Evolutionary conservation across 1,140 invertebrate genomes (phyloP).

Genomic region (Tetragonula clypearis): DNA sequence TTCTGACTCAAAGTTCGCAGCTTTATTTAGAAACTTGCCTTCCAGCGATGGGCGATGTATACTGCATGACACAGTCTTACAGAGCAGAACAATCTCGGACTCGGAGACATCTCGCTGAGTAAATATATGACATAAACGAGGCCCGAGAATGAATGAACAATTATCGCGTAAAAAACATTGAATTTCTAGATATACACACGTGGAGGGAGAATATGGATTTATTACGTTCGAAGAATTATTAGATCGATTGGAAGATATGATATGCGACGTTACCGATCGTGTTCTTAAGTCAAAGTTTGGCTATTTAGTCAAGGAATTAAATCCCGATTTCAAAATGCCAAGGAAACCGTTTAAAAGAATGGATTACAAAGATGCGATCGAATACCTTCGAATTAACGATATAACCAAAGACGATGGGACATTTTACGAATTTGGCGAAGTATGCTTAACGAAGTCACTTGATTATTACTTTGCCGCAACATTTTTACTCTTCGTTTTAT

Average conservation of each 20-base stretch:
- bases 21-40: slow-evolving; percentile 99
- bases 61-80: slow-evolving; percentile 98
- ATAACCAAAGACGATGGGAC: slow-evolving; percentile 98
- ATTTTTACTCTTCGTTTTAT: background rate
- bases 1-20: slow-evolving; percentile 98
- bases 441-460: slow-evolving; percentile 75
- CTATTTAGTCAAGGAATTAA: slow-evolving; percentile 93
- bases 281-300: slow-evolving; percentile 92
- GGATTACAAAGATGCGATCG: slow-evolving; percentile 97
- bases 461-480: background rate
- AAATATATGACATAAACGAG: slow-evolving; percentile 69
- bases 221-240: slow-evolving; percentile 96
- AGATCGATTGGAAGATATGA: slow-evolving; percentile 94
- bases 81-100: slow-evolving; percentile 98
- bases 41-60: slow-evolving; percentile 97
- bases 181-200: slow-evolving; percentile 91
- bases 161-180: background rate
- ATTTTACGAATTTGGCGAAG: slow-evolving; percentile 99
- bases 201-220: slow-evolving; percentile 98
- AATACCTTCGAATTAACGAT: slow-evolving; percentile 95
- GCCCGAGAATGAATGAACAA: background rate
- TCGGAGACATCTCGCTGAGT: slow-evolving; percentile 97
- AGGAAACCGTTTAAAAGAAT: slow-evolving; percentile 96
- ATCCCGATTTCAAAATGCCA: slow-evolving; percentile 95
- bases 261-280: slow-evolving; percentile 97